These are phyloP conservation scores for Lepus townsendii DNA, from an alignment of 2,797 vertebrate species.

Conservation along the genomic window DNA sequence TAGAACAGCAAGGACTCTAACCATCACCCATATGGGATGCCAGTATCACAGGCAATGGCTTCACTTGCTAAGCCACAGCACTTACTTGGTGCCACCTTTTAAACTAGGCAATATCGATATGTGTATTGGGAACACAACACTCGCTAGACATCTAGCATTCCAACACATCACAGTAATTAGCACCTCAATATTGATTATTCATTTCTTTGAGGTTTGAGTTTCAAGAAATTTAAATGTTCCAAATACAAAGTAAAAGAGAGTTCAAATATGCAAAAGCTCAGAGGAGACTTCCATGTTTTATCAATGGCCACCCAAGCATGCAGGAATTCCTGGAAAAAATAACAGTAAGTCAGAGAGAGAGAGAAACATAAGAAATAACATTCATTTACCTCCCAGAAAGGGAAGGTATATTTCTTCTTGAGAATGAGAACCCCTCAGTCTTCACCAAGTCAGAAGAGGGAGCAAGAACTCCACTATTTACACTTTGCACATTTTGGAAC, in stretches of 20 bases:
- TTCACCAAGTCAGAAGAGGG: not conserved
- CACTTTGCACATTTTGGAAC: rapidly evolving
- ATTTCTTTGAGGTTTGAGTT: not conserved
- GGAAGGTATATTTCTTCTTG: not conserved
- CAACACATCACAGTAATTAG: not conserved
- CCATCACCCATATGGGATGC: too few relatives aligned
- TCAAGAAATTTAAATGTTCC: constrained; percentile 27
- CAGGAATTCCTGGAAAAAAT: not conserved
- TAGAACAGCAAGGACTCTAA: too few relatives aligned
- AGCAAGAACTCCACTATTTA: not conserved
- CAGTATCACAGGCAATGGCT: too few relatives aligned
- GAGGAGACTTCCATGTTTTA: not conserved
- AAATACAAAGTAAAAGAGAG: not conserved
- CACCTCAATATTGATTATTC: not conserved
- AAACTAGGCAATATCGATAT: not conserved
- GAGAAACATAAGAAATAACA: not conserved
- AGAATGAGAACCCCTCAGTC: not conserved
- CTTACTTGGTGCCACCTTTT: not conserved
- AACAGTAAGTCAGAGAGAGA: too few relatives aligned
- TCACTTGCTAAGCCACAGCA: too few relatives aligned
- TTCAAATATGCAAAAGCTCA: not conserved
- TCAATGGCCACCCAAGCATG: not conserved
- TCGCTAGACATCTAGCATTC: rapidly evolving
- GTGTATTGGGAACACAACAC: not conserved
- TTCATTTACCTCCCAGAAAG: too few relatives aligned